These are phyloP conservation scores for Polylopha cassiicola DNA, from an alignment of 2,888 invertebrate species.

Conservation along the genomic window DNA sequence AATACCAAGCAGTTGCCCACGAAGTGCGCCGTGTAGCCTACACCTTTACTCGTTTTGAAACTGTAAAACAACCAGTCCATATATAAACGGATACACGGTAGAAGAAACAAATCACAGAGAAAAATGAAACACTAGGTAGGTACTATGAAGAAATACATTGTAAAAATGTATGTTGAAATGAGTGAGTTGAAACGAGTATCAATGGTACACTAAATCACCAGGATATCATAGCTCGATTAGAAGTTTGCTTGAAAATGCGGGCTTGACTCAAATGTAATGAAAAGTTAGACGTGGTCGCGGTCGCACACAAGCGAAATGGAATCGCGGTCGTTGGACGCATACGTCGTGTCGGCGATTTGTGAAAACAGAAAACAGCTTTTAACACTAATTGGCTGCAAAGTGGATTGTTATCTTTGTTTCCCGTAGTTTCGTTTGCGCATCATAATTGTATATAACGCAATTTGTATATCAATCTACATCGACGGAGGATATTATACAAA, in stretches of 20 bases:
- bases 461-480: too few species aligned
- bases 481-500: too few species aligned
- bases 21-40: conserved; percentile 99
- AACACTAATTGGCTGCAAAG: conserved; percentile 28
- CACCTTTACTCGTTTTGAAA: conserved; percentile 99
- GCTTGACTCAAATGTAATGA: conserved; percentile 39
- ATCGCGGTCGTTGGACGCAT: conserved; percentile 5
- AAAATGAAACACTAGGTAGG: too few species aligned
- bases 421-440: conserved; percentile 6
- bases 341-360: conserved; percentile 25
- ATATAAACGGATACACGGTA: conserved; percentile 22
- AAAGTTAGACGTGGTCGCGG: conserved; percentile 30
- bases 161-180: too few species aligned
- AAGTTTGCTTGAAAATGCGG: conserved; percentile 35
- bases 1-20: conserved; percentile 99
- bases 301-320: conserved; percentile 28
- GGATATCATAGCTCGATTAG: conserved; percentile 36
- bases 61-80: conserved; percentile 71
- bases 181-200: conserved; percentile 27
- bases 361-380: conserved; percentile 33
- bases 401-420: conserved; percentile 24
- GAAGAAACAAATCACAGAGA: too few species aligned
- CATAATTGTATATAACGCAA: too few species aligned
- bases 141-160: too few species aligned
- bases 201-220: conserved; percentile 36